These are phyloP conservation scores for Eretmochelys imbricata DNA, from an alignment of 2,113 vertebrate species.

Conservation along the genomic window DNA sequence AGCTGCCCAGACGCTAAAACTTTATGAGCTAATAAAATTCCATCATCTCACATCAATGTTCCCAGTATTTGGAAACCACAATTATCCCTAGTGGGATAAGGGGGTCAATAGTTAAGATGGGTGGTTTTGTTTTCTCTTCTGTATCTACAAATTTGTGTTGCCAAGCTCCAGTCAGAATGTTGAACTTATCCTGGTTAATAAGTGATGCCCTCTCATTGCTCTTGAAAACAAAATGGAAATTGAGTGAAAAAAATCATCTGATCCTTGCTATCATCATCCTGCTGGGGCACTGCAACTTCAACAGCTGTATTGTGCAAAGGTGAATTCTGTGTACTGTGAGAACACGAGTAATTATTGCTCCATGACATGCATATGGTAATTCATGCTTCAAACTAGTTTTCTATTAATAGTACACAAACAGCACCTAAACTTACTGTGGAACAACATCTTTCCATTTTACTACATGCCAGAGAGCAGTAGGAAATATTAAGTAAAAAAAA, in stretches of 20 bases:
- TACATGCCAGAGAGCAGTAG: constrained; percentile 38
- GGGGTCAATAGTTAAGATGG: background rate
- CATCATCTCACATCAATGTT: background rate
- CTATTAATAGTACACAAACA: constrained; percentile 69
- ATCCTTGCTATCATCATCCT: background rate
- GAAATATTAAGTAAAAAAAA: constrained; percentile 26
- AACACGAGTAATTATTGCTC: constrained; percentile 56
- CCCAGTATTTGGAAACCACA: rapidly evolving
- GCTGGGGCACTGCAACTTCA: constrained; percentile 23
- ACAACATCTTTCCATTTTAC: constrained; percentile 45
- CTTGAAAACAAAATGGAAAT: constrained; percentile 36
- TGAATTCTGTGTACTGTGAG: constrained; percentile 41
- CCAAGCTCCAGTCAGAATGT: background rate
- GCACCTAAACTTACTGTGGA: constrained; percentile 64
- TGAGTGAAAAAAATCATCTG: constrained; percentile 23
- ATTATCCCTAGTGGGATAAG: background rate
- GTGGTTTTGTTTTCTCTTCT: background rate
- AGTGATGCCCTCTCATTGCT: constrained; percentile 35
- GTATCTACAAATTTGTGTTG: background rate
- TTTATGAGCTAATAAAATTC: background rate
- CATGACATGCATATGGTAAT: constrained; percentile 68
- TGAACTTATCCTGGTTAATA: background rate
- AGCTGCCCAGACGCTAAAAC: background rate
- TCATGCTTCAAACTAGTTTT: constrained; percentile 63
- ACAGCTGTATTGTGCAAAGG: constrained; percentile 51